Evolutionary conservation across 2,113 vertebrate genomes (phyloP), one percentile per base, ranked within the genome.

Genomic region (Sakesphorus luctuosus): DNA sequence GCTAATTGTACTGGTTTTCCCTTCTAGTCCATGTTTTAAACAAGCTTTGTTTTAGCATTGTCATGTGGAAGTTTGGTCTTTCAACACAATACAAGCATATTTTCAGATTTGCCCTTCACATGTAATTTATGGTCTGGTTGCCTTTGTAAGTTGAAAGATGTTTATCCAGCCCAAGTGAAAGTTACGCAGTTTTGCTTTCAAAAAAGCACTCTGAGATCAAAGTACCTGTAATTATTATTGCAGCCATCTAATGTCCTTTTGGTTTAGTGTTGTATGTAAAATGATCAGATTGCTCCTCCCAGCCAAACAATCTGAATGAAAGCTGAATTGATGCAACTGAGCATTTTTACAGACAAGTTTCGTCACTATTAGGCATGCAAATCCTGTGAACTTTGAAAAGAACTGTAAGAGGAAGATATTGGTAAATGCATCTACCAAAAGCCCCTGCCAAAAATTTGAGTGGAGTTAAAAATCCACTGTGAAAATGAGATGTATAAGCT

Each of bases 171-270:
- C 78, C 3, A 75, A 80, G 82, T 77, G 84, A 90, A 96, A 91
- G 83, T 90, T 88, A 47, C 0, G 0, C 36, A 55, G 72, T 84
- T 94, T 84, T 74, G 17, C 38, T 95, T 93, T 88, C 72, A 16
- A 9, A 84, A 96, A 38, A 84, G 4, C 28, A 5, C 31, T 67
- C 40, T 12, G 35, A 78, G 56, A 93, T 96, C 85, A 96, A 95
- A 95, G 94, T 80, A 50, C 59, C 50, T 94, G 47, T 93, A 90
- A 84, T 92, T 92, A 89, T 47, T 90, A 23, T 55, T 84, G 67
- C 59, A 87, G 28, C 43, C 0, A 4, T 47, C 50, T 66, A 21
- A 73, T 66, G 68, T 71, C 82, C 47, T 77, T 76, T 85, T 38
- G 79, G 67, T 50, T 94, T 91, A 88, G 33, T 12, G 35, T 33